These are phyloP conservation scores for Actinostola sp. DNA, from an alignment of 92 coral and sea anemone species.

Conservation along the genomic window DNA sequence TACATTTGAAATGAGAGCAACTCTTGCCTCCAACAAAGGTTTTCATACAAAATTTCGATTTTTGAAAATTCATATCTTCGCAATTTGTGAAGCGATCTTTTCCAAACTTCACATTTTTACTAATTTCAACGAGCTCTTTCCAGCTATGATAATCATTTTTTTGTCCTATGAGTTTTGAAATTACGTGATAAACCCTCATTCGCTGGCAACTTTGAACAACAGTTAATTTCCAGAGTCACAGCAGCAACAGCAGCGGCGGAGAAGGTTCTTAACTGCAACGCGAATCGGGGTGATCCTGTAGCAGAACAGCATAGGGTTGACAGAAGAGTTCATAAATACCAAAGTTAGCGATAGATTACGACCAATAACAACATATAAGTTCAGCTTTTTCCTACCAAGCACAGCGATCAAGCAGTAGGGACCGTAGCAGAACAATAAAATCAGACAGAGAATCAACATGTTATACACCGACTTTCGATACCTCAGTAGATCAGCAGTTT, in stretches of 20 bases:
- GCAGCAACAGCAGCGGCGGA: background rate
- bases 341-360: conserved; percentile 11
- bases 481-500: background rate
- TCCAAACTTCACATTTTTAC: too few species aligned
- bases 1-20: too few species aligned
- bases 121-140: too few species aligned
- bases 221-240: too few species aligned
- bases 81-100: too few species aligned
- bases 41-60: too few species aligned
- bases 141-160: too few species aligned
- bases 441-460: conserved; percentile 1
- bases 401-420: background rate
- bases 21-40: too few species aligned
- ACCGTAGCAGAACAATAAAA: conserved; percentile 1
- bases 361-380: background rate
- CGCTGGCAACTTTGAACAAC: too few species aligned
- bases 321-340: conserved; percentile 17
- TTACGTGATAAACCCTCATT: too few species aligned
- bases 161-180: too few species aligned
- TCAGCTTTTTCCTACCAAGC: background rate
- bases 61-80: too few species aligned
- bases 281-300: conserved; percentile 13
- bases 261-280: background rate
- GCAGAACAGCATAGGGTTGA: conserved; percentile 22
- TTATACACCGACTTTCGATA: conserved; percentile 9